Evolutionary conservation across 2,888 invertebrate genomes (phyloP), one percentile per base, ranked within the genome.

Genomic region (Entomobrya proxima): DNA sequence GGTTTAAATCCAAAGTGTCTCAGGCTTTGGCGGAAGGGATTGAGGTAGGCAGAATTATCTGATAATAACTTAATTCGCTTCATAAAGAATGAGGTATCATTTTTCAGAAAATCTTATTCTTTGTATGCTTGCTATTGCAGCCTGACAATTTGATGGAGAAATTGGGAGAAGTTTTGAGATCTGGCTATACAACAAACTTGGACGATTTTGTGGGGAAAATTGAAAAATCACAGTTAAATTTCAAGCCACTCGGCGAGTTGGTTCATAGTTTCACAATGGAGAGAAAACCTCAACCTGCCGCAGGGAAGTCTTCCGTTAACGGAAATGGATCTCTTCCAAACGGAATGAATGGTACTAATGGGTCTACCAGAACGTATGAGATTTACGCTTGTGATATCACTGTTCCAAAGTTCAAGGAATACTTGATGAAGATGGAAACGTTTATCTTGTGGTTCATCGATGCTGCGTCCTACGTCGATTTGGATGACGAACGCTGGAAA

Each of bases 391-490:
- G 95, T 90, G 95, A 95, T 88, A 94, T 94, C 15, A 94, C 94
- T 75, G 89, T 90, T 5, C 94, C 95, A 0, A 95, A 95, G 0
- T 98, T 98, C 91, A 91, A 94, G 32, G 93, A 94, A 4, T 98
- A 95, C 91, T 97, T 98, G 91, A 93, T 95, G 89, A 94, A 96
- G 77, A 93, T 98, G 90, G 98, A 98, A 92, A 96, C 97, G 0
- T 97, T 98, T 91, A 93, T 98, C 11, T 92, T 98, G 85, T 98
- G 97, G 96, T 99, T 95, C 92, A 97, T 99, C 89, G 99, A 99
- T 93, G 98, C 97, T 15, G 98, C 98, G 0, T 96, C 96, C 44
- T 98, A 95, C 91, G 97, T 99, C 89, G 98, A 98, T 92, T 93
- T 95, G 3, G 96, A 97, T 91, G 99, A 99, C 93, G 95, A 96